Evolutionary conservation across 2,888 invertebrate species (phyloP).

Genomic region (Drosophila anomelani): DNA sequence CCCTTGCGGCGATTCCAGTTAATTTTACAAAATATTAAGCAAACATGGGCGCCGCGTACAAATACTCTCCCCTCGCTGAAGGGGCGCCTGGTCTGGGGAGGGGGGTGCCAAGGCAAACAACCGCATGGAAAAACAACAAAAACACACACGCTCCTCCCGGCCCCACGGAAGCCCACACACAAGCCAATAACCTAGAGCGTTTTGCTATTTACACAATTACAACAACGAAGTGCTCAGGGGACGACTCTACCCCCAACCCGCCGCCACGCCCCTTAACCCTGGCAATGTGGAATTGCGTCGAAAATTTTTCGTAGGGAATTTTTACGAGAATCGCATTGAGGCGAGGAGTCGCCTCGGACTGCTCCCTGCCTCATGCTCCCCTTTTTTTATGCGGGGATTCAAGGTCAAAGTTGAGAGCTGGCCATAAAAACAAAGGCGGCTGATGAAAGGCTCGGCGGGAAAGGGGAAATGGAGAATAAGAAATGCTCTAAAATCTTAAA

Average conservation of each 20-base stretch:
- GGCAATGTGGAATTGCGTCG: constrained; percentile 66
- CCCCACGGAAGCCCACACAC: constrained; percentile 46
- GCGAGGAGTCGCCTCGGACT: constrained; percentile 30
- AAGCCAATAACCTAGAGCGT: constrained; percentile 70
- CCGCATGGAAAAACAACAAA: constrained; percentile 50
- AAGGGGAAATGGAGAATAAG: rapidly evolving
- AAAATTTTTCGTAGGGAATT: constrained; percentile 55
- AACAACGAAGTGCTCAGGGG: constrained; percentile 28
- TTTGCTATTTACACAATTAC: constrained; percentile 75
- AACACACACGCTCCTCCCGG: constrained; percentile 38
- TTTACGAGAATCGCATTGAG: constrained; percentile 59
- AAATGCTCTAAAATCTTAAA: constrained; percentile 27
- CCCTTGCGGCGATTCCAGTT: constrained; percentile 43
- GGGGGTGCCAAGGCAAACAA: constrained; percentile 54
- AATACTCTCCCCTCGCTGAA: neutral
- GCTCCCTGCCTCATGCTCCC: neutral
- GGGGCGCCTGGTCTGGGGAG: neutral
- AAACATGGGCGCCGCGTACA: constrained; percentile 51
- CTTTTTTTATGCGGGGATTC: constrained; percentile 60
- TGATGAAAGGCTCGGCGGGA: constrained; percentile 7
- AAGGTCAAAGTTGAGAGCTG: constrained; percentile 71
- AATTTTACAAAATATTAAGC: constrained; percentile 58
- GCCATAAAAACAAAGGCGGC: constrained; percentile 59
- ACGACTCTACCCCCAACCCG: neutral
- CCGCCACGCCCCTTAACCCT: neutral